Evolutionary conservation across 2,797 vertebrate genomes (phyloP), one percentile per base, ranked within the genome.

Genomic region (Microchirus variegatus): DNA sequence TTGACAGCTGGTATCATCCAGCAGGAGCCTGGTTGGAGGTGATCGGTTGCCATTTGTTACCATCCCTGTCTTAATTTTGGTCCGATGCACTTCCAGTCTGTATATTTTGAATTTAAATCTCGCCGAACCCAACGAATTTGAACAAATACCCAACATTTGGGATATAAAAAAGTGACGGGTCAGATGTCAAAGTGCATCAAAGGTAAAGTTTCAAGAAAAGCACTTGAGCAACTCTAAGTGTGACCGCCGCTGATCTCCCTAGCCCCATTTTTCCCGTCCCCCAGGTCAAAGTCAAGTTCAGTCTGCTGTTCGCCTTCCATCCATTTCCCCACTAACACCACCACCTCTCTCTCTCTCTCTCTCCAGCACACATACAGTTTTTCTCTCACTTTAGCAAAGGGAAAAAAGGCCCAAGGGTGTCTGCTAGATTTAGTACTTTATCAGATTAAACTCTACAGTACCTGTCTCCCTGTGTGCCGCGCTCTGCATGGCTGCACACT

Each of bases 351-450:
- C 64, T 37, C 53, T 6, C 52, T 43, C 36, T 52, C 46, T 48
- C 43, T 47, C 43, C 48, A 26, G 11, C 45, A 31, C 31, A 22
- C 36, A 43, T 37, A 52, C 22, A 43, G 10, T 35, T 51, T 66
- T 73, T 70, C 58, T 72, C 59, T 60, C 67, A 68, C 73, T 70
- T 77, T 47, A 66, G 58, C 38, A 59, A 9, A 5, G 9, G 35
- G 57, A 63, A 73, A 59, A 35, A 67, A 45, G 43, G 60, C 70
- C 82, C 69, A 81, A 67, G 72, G 79, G 85, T 83, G 68, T 86
- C 82, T 82, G 81, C 77, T 85, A 68, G 76, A 87, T 86, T 84
- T 82, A 82, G 71, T 78, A 50, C 75, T 80, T 83, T 79, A 84
- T 84, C 84, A 84, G 78, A 84, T 87, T 83, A 85, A 82, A 80